Percentiles rank a stretch among this genome's conserved stretches.
Conservation (phyloP, 2,113 vertebrate genomes). For the Callocephalon fimbriatum region DNA sequence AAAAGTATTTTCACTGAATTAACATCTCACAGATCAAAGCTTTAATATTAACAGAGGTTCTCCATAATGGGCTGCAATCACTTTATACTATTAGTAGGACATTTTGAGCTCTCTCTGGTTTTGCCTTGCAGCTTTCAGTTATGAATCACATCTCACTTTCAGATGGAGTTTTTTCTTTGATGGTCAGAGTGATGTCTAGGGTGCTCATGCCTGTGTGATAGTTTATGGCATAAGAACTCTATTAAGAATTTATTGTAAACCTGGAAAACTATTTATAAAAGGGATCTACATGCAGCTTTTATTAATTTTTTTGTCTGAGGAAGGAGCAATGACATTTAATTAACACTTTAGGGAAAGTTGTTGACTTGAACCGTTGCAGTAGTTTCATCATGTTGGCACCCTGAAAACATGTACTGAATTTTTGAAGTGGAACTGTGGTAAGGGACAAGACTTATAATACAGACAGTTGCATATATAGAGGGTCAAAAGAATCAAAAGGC, state of each 20-base stretch:
- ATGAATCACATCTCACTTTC: neutral
- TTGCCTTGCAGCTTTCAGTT: neutral
- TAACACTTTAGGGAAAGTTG: neutral
- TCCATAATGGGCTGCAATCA: neutral
- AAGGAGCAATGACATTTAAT: neutral
- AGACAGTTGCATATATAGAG: neutral
- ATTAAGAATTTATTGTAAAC: neutral
- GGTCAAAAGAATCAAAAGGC: neutral
- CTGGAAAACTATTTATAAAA: neutral
- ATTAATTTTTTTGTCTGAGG: neutral
- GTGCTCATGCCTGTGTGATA: neutral
- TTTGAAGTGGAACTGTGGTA: neutral
- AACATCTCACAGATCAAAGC: neutral
- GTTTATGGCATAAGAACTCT: neutral
- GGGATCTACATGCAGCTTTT: neutral
- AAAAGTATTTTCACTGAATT: constrained; percentile 23
- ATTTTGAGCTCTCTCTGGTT: neutral
- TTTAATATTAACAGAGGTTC: neutral
- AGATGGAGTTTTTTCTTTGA: neutral
- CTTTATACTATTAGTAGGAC: neutral
- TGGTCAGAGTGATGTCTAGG: neutral
- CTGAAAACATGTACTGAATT: neutral
- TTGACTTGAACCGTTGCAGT: neutral
- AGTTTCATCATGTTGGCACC: neutral
- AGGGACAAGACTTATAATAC: neutral